phyloP scores from a whole-genome alignment of 2,888 invertebrate species.

The Pyralis farinalis region DNA sequence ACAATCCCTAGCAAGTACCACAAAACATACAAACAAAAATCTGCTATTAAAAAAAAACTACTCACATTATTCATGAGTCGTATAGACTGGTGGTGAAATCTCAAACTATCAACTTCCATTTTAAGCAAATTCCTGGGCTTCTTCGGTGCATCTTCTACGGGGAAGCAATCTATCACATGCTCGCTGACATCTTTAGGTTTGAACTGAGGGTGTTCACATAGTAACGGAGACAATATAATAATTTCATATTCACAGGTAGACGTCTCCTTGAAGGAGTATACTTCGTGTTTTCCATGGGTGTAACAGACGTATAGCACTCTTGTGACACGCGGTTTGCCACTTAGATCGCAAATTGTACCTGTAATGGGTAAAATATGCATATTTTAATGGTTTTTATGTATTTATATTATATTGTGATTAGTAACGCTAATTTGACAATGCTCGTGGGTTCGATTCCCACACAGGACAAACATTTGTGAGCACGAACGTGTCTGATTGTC shows the following conservation, averaged over 20 bases:
- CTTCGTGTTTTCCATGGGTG: slow-evolving; percentile 92
- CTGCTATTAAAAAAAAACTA: slow-evolving; percentile 12
- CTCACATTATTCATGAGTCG: slow-evolving; percentile 53
- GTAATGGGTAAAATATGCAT: too few relatives aligned
- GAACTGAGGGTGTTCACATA: slow-evolving; percentile 95
- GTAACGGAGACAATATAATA: slow-evolving; percentile 90
- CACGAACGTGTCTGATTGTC: too few relatives aligned
- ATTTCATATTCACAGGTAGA: slow-evolving; percentile 97
- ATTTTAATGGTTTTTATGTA: too few relatives aligned
- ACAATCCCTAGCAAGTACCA: slow-evolving; percentile 3
- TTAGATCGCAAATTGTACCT: slow-evolving; percentile 94
- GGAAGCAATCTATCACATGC: slow-evolving; percentile 87
- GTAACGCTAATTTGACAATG: too few relatives aligned
- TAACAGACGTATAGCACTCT: slow-evolving; percentile 94
- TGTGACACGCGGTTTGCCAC: slow-evolving; percentile 89
- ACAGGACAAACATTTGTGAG: too few relatives aligned
- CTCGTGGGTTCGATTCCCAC: too few relatives aligned
- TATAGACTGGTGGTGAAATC: slow-evolving; percentile 83
- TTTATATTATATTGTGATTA: too few relatives aligned
- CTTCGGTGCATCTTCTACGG: slow-evolving; percentile 83
- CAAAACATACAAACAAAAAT: slow-evolving; percentile 12
- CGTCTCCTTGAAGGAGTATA: slow-evolving; percentile 95
- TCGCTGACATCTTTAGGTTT: slow-evolving; percentile 89
- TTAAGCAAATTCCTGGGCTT: slow-evolving; percentile 87
- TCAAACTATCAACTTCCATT: slow-evolving; percentile 86